Evolutionary conservation across 1,140 invertebrate genomes (phyloP), one percentile per base, ranked within the genome.

Genomic region (Drosophila burlai): DNA sequence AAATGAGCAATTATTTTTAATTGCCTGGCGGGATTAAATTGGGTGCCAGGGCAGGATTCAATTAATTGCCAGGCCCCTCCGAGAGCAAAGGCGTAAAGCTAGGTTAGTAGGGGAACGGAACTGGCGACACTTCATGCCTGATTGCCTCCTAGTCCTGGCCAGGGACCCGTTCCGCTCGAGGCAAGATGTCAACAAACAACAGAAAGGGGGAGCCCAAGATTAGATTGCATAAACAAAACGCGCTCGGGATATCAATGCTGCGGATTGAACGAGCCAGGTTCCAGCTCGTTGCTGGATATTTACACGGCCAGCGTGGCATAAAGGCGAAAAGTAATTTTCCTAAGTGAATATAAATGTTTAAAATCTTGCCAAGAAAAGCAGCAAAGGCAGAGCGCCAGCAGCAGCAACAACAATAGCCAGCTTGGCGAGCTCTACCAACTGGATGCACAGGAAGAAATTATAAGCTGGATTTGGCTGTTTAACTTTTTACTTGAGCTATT

Each of bases 271-370:
- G 57, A 60, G 75, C 64, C 58, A 78, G 74, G 74, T 77, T 77
- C 57, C 75, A 78, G 65, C 61, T 80, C 81, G 73, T 81, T 87
- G 64, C 62, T 60, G 78, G 66, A 73, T 72, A 90, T 84, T 87
- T 81, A 79, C 85, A 84, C 81, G 74, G 81, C 50, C 78, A 85
- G 71, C 81, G 69, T 80, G 59, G 81, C 85, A 74, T 81, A 85
- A 89, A 89, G 90, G 81, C 82, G 65, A 76, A 90, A 90, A 90
- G 85, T 90, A 90, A 90, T 90, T 90, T 90, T 82, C 81, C 80
- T 90, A 90, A 90, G 85, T 90, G 85, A 90, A 90, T 90, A 85
- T 85, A 85, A 90, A 90, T 90, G 85, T 85, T 90, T 90, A 84
- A 87, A 81, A 79, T 84, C 77, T 75, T 69, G 76, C 36, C 58